phyloP scores from a whole-genome alignment of 2,888 invertebrate species.

The Acanthosepion esculentum region DNA sequence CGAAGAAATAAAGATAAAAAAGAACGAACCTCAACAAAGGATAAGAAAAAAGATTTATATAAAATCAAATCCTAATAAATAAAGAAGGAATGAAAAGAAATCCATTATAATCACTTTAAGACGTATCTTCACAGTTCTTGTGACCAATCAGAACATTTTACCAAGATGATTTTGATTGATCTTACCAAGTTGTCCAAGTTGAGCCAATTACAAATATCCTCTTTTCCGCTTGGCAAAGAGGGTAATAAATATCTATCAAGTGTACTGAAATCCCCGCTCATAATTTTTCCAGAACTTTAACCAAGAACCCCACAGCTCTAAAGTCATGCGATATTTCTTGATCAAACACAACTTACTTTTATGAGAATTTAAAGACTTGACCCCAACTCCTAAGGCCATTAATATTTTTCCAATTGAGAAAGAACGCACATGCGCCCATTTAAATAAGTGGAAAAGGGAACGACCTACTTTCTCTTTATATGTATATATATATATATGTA shows the following conservation, averaged over 20 bases:
- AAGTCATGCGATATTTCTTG: slow-evolving; percentile 6
- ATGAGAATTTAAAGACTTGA: slow-evolving; percentile 2
- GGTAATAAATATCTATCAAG: neutral
- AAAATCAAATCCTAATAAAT: too few species aligned
- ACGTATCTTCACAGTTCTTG: neutral
- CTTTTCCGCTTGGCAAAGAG: neutral
- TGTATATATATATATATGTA: too few species aligned
- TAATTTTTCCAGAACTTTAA: neutral
- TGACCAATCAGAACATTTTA: neutral
- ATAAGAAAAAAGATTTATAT: too few species aligned
- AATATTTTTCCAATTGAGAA: slow-evolving; percentile 33
- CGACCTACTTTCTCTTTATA: neutral
- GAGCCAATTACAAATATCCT: neutral
- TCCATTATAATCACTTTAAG: too few species aligned
- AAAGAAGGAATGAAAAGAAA: too few species aligned
- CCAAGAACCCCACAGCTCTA: neutral
- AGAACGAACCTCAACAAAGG: too few species aligned
- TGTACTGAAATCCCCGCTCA: neutral
- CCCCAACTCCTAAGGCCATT: slow-evolving; percentile 2
- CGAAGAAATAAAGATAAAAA: too few species aligned
- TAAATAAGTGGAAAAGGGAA: neutral
- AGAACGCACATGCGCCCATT: neutral
- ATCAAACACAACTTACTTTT: neutral
- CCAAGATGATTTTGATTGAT: neutral
- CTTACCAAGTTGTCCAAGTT: neutral